A percentile compares a stretch with the other conserved stretches of the same genome.
Conservation (phyloP, 2,113 vertebrate genomes). For the Azemiops feae region DNA sequence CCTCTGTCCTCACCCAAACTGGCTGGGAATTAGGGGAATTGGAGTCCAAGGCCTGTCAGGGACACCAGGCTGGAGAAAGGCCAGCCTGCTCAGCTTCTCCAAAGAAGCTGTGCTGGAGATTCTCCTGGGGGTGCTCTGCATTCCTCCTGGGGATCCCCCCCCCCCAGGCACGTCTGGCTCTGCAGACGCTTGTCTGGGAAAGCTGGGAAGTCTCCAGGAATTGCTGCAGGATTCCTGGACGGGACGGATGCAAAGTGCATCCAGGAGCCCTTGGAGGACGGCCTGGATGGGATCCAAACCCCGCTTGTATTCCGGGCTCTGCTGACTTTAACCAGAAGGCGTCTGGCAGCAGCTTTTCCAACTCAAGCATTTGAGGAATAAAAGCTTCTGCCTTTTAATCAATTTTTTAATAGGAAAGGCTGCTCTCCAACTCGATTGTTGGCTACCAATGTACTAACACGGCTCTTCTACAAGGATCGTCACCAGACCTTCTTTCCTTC, state of each 20-base stretch:
- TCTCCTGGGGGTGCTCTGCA: not conserved
- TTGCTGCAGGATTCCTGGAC: not conserved
- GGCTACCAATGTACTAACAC: not conserved
- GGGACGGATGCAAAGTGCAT: not conserved
- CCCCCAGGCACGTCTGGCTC: not conserved
- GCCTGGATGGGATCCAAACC: not conserved
- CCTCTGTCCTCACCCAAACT: not conserved
- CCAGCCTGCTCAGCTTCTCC: not conserved
- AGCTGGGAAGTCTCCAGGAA: not conserved
- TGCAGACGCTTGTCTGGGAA: not conserved
- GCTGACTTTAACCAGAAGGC: not conserved
- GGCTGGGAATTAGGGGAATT: not conserved
- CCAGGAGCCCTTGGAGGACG: not conserved
- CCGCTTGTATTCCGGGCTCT: not conserved
- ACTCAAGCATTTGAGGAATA: not conserved
- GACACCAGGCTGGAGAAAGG: not conserved
- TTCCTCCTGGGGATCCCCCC: not conserved
- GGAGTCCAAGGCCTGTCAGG: not conserved
- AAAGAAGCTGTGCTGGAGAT: not conserved
- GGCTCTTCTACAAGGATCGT: not conserved
- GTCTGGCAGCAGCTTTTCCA: not conserved
- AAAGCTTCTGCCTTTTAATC: not conserved
- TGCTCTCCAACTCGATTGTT: not conserved
- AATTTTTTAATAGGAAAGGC: not conserved
- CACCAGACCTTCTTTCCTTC: not conserved